phyloP scores from a whole-genome alignment of 2,797 vertebrate genomes.

The Octomys mimax region DNA sequence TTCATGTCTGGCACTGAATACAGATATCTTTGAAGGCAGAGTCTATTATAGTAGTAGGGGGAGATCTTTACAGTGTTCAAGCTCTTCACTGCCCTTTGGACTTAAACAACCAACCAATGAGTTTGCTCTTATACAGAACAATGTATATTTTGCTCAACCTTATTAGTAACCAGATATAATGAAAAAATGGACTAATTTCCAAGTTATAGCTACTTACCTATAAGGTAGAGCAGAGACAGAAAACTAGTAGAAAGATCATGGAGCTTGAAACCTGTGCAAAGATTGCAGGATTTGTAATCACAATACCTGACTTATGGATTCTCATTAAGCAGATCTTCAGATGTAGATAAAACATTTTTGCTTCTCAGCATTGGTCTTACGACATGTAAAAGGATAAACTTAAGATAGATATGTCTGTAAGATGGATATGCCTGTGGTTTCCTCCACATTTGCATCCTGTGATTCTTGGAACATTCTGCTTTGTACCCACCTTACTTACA shows the following conservation, averaged over 20 bases:
- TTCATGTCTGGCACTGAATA: slow-evolving; percentile 1
- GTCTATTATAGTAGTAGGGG: neutral
- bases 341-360: slow-evolving; percentile 4
- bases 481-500: neutral
- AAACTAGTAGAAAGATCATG: neutral
- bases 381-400: slow-evolving; percentile 13
- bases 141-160: neutral
- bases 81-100: neutral
- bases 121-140: neutral
- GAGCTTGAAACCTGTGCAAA: neutral
- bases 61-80: neutral
- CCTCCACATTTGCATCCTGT: neutral
- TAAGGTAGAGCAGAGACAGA: neutral
- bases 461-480: neutral
- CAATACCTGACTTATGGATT: neutral
- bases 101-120: neutral
- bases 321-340: neutral
- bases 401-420: neutral
- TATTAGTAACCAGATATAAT: neutral
- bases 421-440: neutral
- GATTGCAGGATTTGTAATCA: neutral
- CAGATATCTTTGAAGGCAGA: neutral
- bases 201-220: neutral
- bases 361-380: neutral
- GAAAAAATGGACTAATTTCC: neutral